phyloP scores from a whole-genome alignment of 2,797 vertebrate species.

The Lithobates sylvaticus region DNA sequence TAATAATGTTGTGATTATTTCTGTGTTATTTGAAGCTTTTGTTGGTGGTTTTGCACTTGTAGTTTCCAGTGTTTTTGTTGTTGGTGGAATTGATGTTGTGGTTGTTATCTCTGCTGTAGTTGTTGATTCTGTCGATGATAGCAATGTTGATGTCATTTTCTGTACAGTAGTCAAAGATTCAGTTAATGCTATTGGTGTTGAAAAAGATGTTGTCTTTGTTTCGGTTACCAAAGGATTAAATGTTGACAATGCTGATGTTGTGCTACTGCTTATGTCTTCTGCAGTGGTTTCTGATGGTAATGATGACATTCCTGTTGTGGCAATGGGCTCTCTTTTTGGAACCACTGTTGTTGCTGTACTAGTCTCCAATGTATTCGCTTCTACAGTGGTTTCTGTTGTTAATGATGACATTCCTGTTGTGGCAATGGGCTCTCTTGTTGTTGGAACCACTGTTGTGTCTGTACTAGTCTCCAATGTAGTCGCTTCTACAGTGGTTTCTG shows the following conservation, averaged over 20 bases:
- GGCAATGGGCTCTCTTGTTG: too few species aligned
- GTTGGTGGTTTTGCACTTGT: background rate
- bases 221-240: background rate
- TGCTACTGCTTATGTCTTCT: too few species aligned
- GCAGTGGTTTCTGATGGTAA: background rate
- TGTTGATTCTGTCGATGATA: too few species aligned
- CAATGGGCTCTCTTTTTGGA: background rate
- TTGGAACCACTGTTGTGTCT: too few species aligned
- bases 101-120: background rate
- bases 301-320: background rate
- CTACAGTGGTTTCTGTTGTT: too few species aligned
- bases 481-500: background rate
- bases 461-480: background rate
- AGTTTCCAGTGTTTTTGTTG: background rate
- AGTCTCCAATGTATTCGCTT: too few species aligned
- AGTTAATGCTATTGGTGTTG: background rate
- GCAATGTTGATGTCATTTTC: too few species aligned
- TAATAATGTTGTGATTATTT: too few species aligned
- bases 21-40: too few species aligned
- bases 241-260: background rate
- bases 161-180: background rate
- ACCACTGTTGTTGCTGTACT: too few species aligned
- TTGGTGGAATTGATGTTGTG: background rate
- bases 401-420: too few species aligned
- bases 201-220: background rate